A percentile compares a stretch with the other conserved stretches of the same genome.
These are phyloP conservation scores for Pungitius pungitius DNA, from an alignment of 2,113 vertebrate genomes.

Conservation along the genomic window DNA sequence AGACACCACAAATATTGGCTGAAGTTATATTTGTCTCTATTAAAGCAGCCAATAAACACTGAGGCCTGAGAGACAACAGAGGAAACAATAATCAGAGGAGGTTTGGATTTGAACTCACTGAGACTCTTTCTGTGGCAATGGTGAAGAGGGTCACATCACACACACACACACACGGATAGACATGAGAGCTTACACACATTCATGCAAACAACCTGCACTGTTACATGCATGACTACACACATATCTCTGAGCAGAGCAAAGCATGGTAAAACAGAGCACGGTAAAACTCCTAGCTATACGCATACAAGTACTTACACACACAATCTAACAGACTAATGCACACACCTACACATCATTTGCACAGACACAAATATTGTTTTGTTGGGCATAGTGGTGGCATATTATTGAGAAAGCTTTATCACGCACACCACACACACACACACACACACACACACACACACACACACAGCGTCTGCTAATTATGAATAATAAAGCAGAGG, in stretches of 20 bases:
- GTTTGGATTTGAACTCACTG: slow-evolving; percentile 30
- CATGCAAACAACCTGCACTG: neutral
- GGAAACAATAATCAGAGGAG: slow-evolving; percentile 58
- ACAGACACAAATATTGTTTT: slow-evolving; percentile 34
- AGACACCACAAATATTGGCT: slow-evolving; percentile 35
- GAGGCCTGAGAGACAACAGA: slow-evolving; percentile 53
- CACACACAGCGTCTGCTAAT: slow-evolving; percentile 67
- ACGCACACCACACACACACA: slow-evolving; percentile 7
- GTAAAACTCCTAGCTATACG: neutral
- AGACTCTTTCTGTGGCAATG: slow-evolving; percentile 41
- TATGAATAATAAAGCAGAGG: slow-evolving; percentile 79
- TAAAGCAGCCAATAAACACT: slow-evolving; percentile 62
- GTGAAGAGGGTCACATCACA: slow-evolving; percentile 34
- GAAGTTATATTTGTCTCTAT: slow-evolving; percentile 66
- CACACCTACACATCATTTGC: neutral
- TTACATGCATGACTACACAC: neutral
- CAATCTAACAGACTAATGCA: neutral
- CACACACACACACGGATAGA: neutral
- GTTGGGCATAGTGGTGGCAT: slow-evolving; percentile 31
- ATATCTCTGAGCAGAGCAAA: neutral
- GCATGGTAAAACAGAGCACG: neutral
- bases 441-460: slow-evolving; percentile 14
- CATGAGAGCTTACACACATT: neutral
- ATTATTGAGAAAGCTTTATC: slow-evolving; percentile 41
- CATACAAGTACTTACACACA: neutral